Conservation (phyloP, 2,888 invertebrate genomes). For the Tyria jacobaeae region DNA sequence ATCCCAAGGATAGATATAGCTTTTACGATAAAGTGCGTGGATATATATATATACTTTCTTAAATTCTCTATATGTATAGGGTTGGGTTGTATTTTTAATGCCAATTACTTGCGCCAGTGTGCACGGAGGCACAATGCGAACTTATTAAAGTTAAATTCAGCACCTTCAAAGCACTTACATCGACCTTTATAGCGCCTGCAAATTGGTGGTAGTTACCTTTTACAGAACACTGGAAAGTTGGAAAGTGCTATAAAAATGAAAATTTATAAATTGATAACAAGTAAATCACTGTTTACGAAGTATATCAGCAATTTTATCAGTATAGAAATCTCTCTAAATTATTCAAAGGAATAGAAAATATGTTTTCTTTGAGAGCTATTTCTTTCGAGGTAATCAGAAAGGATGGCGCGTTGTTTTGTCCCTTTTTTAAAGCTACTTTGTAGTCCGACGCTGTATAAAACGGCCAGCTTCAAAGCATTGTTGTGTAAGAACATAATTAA, state of each 20-base stretch:
- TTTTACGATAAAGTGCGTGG: slow-evolving; percentile 31
- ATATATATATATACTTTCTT: slow-evolving; percentile 30
- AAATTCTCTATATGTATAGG: slow-evolving; percentile 42
- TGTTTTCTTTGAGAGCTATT: slow-evolving; percentile 37
- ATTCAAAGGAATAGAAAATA: slow-evolving; percentile 45
- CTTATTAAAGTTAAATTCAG: slow-evolving; percentile 78
- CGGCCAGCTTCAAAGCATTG: slow-evolving; percentile 45
- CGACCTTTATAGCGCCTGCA: slow-evolving; percentile 58
- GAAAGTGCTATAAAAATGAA: slow-evolving; percentile 26
- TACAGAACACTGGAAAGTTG: slow-evolving; percentile 29
- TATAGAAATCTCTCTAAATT: slow-evolving; percentile 38
- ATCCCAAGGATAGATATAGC: slow-evolving; percentile 20
- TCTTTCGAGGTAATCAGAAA: slow-evolving; percentile 40
- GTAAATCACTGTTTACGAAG: slow-evolving; percentile 39
- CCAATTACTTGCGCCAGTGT: slow-evolving; percentile 53
- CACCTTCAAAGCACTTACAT: slow-evolving; percentile 55
- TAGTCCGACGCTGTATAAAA: slow-evolving; percentile 32
- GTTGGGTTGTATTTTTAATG: slow-evolving; percentile 59
- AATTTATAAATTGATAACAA: slow-evolving; percentile 31
- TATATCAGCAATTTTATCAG: slow-evolving; percentile 34
- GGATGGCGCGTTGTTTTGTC: slow-evolving; percentile 23
- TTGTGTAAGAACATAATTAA: slow-evolving; percentile 46
- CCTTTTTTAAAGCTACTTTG: slow-evolving; percentile 30
- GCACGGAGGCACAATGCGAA: slow-evolving; percentile 70
- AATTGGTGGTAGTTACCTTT: slow-evolving; percentile 40